Conservation (phyloP, 2,888 invertebrate genomes). For the Onchidella celtica region DNA sequence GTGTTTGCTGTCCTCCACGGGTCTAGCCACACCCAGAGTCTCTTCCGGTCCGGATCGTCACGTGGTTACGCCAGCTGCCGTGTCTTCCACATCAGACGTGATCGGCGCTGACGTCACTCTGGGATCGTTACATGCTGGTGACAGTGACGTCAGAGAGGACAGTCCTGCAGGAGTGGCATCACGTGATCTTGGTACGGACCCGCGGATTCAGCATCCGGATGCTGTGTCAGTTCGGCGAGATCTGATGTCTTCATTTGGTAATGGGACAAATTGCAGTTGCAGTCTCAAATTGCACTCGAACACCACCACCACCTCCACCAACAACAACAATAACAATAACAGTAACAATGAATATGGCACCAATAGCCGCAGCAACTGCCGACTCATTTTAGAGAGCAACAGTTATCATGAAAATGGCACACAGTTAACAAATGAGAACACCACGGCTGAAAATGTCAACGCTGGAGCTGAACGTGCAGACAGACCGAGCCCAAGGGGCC, state of each 20-base stretch:
- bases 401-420: too few species aligned
- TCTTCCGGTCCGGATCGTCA: not conserved
- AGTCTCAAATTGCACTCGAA: too few species aligned
- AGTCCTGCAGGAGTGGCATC: not conserved
- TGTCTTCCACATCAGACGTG: slow-evolving; percentile 34
- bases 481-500: too few species aligned
- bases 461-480: too few species aligned
- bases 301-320: too few species aligned
- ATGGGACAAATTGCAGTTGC: not conserved
- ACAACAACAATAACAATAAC: too few species aligned
- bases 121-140: not conserved
- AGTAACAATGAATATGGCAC: too few species aligned
- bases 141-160: not conserved
- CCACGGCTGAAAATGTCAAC: too few species aligned
- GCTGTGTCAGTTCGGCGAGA: not conserved
- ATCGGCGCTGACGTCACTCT: not conserved
- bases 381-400: too few species aligned
- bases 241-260: not conserved
- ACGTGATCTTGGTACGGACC: not conserved
- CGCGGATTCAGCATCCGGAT: not conserved
- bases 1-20: slow-evolving; percentile 11
- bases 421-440: too few species aligned
- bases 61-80: slow-evolving; percentile 1
- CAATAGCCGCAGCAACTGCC: too few species aligned
- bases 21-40: not conserved